Evolutionary conservation across 2,113 vertebrate species (phyloP), one percentile per base, ranked within the genome.

Genomic region (Pantherophis guttatus): DNA sequence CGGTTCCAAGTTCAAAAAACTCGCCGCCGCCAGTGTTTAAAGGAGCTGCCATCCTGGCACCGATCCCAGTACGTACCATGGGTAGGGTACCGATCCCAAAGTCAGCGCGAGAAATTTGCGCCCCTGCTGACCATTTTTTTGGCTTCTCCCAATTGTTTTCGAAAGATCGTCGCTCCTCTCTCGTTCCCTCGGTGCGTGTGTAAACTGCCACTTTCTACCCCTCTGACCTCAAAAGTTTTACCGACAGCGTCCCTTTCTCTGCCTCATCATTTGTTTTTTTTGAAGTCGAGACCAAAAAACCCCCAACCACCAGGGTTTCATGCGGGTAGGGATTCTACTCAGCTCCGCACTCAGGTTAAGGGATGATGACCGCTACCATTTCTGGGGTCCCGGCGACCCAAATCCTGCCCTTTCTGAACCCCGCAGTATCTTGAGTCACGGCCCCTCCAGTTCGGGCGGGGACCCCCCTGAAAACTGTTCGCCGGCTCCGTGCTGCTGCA

Each of bases 401-500:
- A 26, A 53, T 50, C 50, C 92, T 7, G 21, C n/a, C 53, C 89
- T n/a, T 39, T n/a, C 23, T 2, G 8, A 26, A 19, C 17, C 5
- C 39, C 13, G 4, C 15, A 70, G 44, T 8, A 29, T 91, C 62
- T 9, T 81, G 13, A 58, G 2, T 23, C 75, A 9, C 8, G 8
- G 96, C 91, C 91, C 87, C 90, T 93, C 2, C 5, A 88, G 24
- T 52, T 86, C 44, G 39, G 93, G 92, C 53, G 92, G 94, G 52
- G 93, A 96, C 90, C 95, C 95, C 94, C 91, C 75, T 54, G 48
- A 54, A 39, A 91, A 93, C 58, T 5, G 55, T 19, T 75, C 90
- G 26, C 12, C 89, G 2, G 10, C 89, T 92, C 92, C 21, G 94
- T 90, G 90, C 90, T 96, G 95, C 97, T 89, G 90, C 44, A 23